These are phyloP conservation scores for Rhinoptilus africanus DNA, from an alignment of 2,113 vertebrate species.

Conservation along the genomic window DNA sequence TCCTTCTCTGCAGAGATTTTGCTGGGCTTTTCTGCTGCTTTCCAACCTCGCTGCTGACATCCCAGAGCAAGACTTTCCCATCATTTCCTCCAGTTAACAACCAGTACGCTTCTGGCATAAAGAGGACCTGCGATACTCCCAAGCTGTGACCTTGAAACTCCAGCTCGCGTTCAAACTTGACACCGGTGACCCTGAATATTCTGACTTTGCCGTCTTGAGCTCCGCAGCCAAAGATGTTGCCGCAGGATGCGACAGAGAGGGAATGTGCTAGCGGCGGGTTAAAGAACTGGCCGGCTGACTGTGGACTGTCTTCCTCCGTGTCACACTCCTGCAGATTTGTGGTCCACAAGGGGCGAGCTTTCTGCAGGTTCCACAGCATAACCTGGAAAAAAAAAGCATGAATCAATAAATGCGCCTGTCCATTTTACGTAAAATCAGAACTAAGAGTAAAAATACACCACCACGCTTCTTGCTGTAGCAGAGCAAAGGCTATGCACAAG, in stretches of 20 bases:
- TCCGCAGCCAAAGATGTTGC: constrained; percentile 86
- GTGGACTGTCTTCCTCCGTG: constrained; percentile 65
- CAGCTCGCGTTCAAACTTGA: constrained; percentile 80
- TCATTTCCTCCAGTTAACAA: constrained; percentile 92
- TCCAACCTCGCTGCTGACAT: constrained; percentile 73
- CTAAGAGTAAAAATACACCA: background rate
- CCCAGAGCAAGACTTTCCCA: constrained; percentile 87
- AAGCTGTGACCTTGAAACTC: constrained; percentile 82
- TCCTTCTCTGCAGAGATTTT: constrained; percentile 71
- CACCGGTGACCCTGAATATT: constrained; percentile 82
- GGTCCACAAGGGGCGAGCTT: constrained; percentile 88
- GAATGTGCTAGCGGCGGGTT: constrained; percentile 92
- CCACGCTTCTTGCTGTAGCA: background rate
- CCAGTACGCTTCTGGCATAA: constrained; percentile 82
- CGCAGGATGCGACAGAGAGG: constrained; percentile 83
- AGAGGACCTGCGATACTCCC: constrained; percentile 89
- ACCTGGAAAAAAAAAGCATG: constrained; percentile 73
- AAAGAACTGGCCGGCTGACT: constrained; percentile 81
- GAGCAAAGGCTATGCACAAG: background rate
- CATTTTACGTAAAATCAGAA: background rate
- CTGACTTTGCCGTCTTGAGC: constrained; percentile 90
- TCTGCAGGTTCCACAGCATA: constrained; percentile 92
- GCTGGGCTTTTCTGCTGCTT: constrained; percentile 72
- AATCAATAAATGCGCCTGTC: background rate
- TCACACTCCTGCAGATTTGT: constrained; percentile 83